A percentile compares a stretch with the other conserved stretches of the same genome.
These are phyloP conservation scores for Tauraco hartlaubi DNA, from an alignment of 2,797 vertebrate genomes.

Conservation along the genomic window DNA sequence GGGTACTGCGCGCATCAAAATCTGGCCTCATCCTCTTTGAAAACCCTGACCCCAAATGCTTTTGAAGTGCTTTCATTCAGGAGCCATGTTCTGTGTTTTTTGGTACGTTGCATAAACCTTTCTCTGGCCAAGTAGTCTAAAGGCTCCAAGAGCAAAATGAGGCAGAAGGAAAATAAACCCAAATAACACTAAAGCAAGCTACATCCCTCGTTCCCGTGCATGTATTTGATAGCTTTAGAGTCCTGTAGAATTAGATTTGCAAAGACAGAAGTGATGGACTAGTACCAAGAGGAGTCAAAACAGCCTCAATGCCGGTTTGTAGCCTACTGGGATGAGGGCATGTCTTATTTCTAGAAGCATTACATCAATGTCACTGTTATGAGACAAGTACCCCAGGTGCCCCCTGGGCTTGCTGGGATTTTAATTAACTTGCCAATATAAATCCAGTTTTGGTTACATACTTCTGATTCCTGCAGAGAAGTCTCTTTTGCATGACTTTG, in stretches of 20 bases:
- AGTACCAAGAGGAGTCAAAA: background rate
- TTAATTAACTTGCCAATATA: conserved; percentile 24
- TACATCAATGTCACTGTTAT: background rate
- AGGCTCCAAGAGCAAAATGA: background rate
- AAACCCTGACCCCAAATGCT: background rate
- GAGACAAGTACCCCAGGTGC: background rate
- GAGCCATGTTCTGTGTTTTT: background rate
- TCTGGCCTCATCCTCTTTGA: background rate
- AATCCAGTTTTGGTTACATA: background rate
- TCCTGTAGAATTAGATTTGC: background rate
- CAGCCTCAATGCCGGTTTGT: background rate
- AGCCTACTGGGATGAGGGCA: background rate
- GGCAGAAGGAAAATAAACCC: background rate
- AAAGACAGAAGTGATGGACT: background rate
- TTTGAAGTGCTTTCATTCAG: background rate
- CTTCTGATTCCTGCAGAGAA: background rate
- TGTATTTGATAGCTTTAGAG: background rate
- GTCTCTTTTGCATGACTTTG: background rate
- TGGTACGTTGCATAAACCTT: background rate
- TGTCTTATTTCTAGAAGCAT: background rate
- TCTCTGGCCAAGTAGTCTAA: background rate
- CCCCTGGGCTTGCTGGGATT: background rate
- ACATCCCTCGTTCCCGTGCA: background rate
- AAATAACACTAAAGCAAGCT: background rate
- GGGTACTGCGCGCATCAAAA: background rate